Percentiles rank a stretch among this genome's conserved stretches.
These are phyloP conservation scores for Dendrocincla fuliginosa DNA, from an alignment of 2,797 vertebrate genomes.

Conservation along the genomic window DNA sequence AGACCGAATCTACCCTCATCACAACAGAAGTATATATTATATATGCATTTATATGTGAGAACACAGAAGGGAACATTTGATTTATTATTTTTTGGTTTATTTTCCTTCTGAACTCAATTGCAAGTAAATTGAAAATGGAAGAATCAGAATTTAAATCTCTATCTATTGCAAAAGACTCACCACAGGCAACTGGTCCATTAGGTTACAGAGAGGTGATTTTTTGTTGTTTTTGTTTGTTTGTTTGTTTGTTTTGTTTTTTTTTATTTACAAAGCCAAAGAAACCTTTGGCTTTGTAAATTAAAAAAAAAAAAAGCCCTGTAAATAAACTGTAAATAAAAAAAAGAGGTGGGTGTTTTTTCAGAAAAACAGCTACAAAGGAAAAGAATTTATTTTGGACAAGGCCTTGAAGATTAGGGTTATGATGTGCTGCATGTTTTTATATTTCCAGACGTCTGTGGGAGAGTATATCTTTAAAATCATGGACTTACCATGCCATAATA, in stretches of 20 bases:
- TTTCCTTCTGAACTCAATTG: neutral
- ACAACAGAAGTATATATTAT: accelerated
- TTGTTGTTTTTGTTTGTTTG: neutral
- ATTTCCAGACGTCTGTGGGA: neutral
- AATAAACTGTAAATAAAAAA: no score
- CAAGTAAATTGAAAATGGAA: neutral
- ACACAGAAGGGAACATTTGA: neutral
- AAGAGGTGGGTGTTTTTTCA: neutral
- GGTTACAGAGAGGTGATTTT: neutral
- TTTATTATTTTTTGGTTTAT: neutral
- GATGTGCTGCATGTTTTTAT: neutral
- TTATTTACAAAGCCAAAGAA: neutral
- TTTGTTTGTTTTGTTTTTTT: neutral
- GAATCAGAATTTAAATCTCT: neutral
- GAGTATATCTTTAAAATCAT: neutral
- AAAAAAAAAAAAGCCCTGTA: no score
- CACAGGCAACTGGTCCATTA: neutral
- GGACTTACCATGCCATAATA: neutral
- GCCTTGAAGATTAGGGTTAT: neutral
- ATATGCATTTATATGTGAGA: neutral
- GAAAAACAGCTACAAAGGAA: neutral
- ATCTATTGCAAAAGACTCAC: neutral
- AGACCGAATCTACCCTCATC: neutral
- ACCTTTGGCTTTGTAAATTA: no score
- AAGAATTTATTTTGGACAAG: neutral